Evolutionary conservation across 2,888 invertebrate species (phyloP), one percentile per base, ranked within the genome.

Genomic region (Drosophila dives): DNA sequence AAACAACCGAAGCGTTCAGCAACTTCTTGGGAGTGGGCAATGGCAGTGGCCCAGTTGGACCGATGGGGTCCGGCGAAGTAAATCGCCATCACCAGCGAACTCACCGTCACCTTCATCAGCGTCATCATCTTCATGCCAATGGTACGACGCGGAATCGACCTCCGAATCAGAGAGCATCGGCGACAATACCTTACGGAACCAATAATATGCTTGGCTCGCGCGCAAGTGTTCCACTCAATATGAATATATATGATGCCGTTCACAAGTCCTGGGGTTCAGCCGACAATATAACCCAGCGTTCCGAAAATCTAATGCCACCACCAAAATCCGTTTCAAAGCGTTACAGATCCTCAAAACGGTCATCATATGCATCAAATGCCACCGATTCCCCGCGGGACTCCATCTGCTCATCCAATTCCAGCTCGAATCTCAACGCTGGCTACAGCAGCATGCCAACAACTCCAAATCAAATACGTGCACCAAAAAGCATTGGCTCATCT

Each of bases 241-340:
- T 78, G 34, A 75, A 91, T 53, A 87, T 92, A 50, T 93, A 94
- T 92, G 96, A 96, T 69, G 96, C 96, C 90, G 94, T 97, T 32
- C 96, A 96, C 91, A 98, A 98, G 93, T 95, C 95, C 33, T 98
- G 97, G 97, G 98, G 98, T 33, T 98, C 98, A 0, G 97, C 97
- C 1, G 98, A 98, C 91, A 97, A 97, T 91, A 95, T 98, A 79
- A 95, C 95, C 90, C 96, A 96, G 12, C 86, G 81, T 33, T 81
- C 89, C 6, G 83, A 90, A n/a, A 80, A 80, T 5, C 72, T 94
- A 75, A 97, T 97, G 96, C 96, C 96, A 15, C 96, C 97, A 8
- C 96, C 97, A 0, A 96, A 95, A 91, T 95, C 95, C 48, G 94
- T 96, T 32, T 94, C 95, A 75, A 96, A 96, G 76, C 94, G 96